phyloP scores from a whole-genome alignment of 1,140 invertebrate species.

The Drosophila simulans region DNA sequence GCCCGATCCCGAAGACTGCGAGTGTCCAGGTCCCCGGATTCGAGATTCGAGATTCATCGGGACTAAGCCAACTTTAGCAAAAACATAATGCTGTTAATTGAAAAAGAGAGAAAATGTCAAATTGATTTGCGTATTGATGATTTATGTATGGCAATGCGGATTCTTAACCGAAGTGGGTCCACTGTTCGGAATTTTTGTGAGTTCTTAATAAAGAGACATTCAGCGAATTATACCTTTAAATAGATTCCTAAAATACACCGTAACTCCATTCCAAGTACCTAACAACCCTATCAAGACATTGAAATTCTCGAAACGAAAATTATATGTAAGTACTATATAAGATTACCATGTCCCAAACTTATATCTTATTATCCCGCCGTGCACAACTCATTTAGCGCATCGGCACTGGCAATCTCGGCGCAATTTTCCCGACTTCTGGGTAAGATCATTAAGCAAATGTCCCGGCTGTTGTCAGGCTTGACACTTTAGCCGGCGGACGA shows the following conservation, averaged over 20 bases:
- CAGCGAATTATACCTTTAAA: not conserved
- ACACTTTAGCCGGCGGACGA: slow-evolving; percentile 79
- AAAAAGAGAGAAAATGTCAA: slow-evolving; percentile 73
- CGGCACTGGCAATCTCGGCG: slow-evolving; percentile 29
- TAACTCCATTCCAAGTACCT: too few species aligned
- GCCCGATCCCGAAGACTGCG: slow-evolving; percentile 25
- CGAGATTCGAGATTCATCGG: slow-evolving; percentile 5
- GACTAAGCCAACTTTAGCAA: slow-evolving; percentile 67
- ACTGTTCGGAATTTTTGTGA: slow-evolving; percentile 2
- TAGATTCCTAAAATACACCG: too few species aligned
- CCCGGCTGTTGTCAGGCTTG: slow-evolving; percentile 78
- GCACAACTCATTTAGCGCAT: slow-evolving; percentile 43
- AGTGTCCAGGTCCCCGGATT: slow-evolving; percentile 1
- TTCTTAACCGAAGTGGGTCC: slow-evolving; percentile 7
- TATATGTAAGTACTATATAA: too few species aligned
- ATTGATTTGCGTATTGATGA: slow-evolving; percentile 74
- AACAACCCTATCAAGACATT: too few species aligned
- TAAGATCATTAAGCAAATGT: slow-evolving; percentile 81
- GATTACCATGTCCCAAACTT: too few species aligned
- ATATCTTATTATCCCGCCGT: slow-evolving; percentile 23
- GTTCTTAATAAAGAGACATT: not conserved
- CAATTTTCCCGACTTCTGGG: slow-evolving; percentile 43
- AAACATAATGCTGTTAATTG: slow-evolving; percentile 83
- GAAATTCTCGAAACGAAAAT: too few species aligned
- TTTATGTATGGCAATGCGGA: slow-evolving; percentile 53